Conservation (phyloP, 2,113 vertebrate genomes). For the Pipa parva region DNA sequence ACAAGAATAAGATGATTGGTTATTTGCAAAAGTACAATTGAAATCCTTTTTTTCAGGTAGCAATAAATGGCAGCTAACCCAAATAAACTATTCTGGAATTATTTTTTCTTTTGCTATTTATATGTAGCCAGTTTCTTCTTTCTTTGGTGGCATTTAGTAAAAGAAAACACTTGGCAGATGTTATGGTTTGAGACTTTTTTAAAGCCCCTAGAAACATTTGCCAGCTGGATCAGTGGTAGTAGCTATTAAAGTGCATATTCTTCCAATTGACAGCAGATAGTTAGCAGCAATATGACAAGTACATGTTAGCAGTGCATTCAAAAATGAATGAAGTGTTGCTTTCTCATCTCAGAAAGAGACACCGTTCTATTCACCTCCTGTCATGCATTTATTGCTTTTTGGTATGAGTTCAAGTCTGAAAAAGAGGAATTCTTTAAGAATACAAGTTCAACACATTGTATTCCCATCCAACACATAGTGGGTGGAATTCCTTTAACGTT, state of each 20-base stretch:
- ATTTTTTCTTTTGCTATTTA: no score
- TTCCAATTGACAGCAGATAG: neutral
- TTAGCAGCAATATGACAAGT: neutral
- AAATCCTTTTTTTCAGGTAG: no score
- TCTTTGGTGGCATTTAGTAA: no score
- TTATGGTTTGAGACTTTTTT: neutral
- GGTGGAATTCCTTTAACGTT: no score
- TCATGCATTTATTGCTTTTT: neutral
- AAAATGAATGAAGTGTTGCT: conserved; percentile 3
- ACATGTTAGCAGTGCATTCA: neutral
- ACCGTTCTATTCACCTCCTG: neutral
- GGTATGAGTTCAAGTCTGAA: neutral
- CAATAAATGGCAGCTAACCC: no score
- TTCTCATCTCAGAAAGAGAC: neutral
- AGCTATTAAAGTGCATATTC: conserved; percentile 3
- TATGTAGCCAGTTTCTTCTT: no score
- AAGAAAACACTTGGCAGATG: neutral
- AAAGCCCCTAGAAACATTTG: neutral
- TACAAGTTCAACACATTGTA: neutral
- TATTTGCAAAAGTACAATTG: no score
- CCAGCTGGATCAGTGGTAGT: neutral
- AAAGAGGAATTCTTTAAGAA: neutral
- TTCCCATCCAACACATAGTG: no score
- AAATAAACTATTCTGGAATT: no score
- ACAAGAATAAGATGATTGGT: no score